phyloP scores from a whole-genome alignment of 2,888 invertebrate genomes.

The Eumerus sabulonum region DNA sequence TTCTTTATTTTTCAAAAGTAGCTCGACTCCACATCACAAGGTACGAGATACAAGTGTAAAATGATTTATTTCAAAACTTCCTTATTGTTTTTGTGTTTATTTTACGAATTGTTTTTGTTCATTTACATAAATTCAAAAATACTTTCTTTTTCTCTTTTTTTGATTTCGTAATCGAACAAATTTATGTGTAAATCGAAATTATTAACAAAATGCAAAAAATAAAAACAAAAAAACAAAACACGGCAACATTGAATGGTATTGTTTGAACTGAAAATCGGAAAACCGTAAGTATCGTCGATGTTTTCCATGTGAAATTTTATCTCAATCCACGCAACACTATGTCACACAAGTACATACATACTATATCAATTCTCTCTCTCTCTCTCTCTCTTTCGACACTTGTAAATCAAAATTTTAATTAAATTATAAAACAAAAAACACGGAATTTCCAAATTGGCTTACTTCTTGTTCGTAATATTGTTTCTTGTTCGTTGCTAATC shows the following conservation, averaged over 20 bases:
- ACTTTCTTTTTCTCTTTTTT: conserved; percentile 62
- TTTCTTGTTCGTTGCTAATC: conserved; percentile 45
- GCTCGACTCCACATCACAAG: too few relatives aligned
- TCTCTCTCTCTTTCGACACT: conserved; percentile 11
- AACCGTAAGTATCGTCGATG: conserved; percentile 66
- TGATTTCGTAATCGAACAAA: conserved; percentile 26
- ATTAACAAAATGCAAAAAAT: conserved; percentile 44
- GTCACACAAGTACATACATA: conserved; percentile 55
- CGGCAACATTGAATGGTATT: conserved; percentile 13
- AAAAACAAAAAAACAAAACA: conserved; percentile 25
- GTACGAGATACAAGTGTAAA: too few relatives aligned
- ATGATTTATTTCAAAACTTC: conserved; percentile 3
- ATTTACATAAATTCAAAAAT: conserved; percentile 52
- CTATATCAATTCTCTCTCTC: too few relatives aligned
- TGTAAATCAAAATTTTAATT: conserved; percentile 24
- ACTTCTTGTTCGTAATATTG: conserved; percentile 45
- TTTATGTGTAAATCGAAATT: conserved; percentile 26
- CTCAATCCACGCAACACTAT: conserved; percentile 40
- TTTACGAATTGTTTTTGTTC: background rate
- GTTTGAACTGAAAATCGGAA: conserved; percentile 20
- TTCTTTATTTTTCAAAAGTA: too few relatives aligned
- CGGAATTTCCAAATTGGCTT: conserved; percentile 57
- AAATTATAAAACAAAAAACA: conserved; percentile 22
- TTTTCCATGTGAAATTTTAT: conserved; percentile 35
- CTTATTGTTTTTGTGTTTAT: conserved; percentile 18